Base-by-base conservation (phyloP, 2,113 vertebrate species). In the Tonatia bakeri region DNA sequence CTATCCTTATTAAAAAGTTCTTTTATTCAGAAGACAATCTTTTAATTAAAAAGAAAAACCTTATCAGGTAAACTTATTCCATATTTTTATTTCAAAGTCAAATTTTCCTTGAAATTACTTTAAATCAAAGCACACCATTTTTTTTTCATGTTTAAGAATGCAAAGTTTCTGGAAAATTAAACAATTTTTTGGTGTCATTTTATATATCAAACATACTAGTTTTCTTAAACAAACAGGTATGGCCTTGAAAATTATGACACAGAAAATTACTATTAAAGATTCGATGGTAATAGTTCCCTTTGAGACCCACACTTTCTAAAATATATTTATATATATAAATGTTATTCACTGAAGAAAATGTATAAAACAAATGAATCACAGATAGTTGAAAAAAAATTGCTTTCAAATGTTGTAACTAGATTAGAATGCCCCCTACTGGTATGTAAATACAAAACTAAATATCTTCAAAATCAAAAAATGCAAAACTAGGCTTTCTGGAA, bases 351-450 rank as follows among this genome's bases (percentile, higher is more conserved):
- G 31, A 43, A 85, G 79, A 38, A 91, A 54, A 87, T 22, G 20
- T 20, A 56, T 56, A 70, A 87, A 90, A 75, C 45, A 87, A 87
- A 38, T 7, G 3, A n/a, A 82, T 6, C 61, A 64, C 24, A n/a
- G 65, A 88, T 72, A 90, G 91, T 89, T 22, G 59, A 52, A 84
- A 77, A 31, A 69, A 79, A 87, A 59, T 5, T 10, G 15, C 33
- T 77, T 90, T 73, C 22, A 92, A 96, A 92, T 70, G 52, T 3
- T 94, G 86, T 80, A 90, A 86, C 90, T 97, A 93, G 96, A 95
- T 67, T 92, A 90, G 87, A 97, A 98, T 97, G 96, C 80, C 97
- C 96, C 96, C 96, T 98, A 95, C 96, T 97, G 97, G 96, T 73
- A 95, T 75, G 36, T 12, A 92, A 79, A 69, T 65, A 94, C 54